A percentile compares a stretch with the other conserved stretches of the same genome.
Evolutionary conservation across 64 coral and sea anemone species (phyloP).

Genomic region (Montipora cactus): DNA sequence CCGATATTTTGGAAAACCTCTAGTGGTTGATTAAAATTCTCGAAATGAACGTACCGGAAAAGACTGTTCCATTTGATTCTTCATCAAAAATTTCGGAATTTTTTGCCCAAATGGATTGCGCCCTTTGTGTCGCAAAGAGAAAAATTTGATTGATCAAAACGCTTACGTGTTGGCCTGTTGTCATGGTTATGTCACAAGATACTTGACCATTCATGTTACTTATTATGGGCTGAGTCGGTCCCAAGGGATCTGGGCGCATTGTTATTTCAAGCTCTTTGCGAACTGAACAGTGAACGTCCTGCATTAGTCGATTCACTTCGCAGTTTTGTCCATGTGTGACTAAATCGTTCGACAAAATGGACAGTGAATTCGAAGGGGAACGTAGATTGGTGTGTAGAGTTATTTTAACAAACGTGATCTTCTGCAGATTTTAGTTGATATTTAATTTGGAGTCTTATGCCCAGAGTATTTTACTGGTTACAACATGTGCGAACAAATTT

Average conservation of each 20-base stretch:
- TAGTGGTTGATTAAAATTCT: no score
- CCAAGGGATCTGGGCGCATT: constrained; percentile 37
- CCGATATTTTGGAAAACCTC: no score
- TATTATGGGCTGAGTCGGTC: constrained; percentile 31
- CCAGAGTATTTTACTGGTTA: constrained; percentile 20
- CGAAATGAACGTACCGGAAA: no score
- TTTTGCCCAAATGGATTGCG: no score
- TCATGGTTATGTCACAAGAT: constrained; percentile 25
- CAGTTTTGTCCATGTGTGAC: constrained; percentile 19
- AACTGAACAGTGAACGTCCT: constrained; percentile 44
- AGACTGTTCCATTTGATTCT: no score
- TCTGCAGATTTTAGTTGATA: neutral
- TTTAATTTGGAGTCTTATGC: constrained; percentile 11
- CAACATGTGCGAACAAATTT: constrained; percentile 2
- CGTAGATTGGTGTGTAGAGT: constrained; percentile 57
- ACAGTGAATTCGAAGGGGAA: constrained; percentile 35
- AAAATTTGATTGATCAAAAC: neutral
- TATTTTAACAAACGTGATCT: constrained; percentile 36
- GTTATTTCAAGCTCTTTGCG: constrained; percentile 7
- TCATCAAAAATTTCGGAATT: no score
- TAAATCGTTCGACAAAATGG: constrained; percentile 23
- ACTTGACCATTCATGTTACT: neutral
- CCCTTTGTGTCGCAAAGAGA: neutral
- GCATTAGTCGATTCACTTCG: neutral
- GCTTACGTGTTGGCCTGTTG: neutral